Conservation (phyloP, 2,888 invertebrate species). For the Antitype chi region DNA sequence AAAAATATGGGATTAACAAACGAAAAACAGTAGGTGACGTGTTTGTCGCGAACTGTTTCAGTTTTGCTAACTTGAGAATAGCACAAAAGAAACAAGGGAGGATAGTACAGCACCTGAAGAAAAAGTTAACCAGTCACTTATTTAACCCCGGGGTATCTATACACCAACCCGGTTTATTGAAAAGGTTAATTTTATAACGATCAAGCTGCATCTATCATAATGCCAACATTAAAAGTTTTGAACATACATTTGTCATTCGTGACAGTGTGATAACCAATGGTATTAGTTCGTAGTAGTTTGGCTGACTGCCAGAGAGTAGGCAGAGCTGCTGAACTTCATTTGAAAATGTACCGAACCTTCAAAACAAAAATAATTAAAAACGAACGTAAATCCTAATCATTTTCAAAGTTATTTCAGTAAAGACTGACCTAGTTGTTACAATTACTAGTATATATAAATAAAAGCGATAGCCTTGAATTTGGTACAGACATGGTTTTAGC, state of each 20-base stretch:
- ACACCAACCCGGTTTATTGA: too few relatives aligned
- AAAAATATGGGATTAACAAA: background rate
- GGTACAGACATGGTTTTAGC: background rate
- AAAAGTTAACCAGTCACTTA: background rate
- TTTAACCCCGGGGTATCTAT: too few relatives aligned
- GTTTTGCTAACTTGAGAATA: background rate
- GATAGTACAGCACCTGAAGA: background rate
- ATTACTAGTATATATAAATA: constrained; percentile 31
- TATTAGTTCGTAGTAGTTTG: constrained; percentile 64
- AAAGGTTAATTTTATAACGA: background rate
- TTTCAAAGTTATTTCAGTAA: constrained; percentile 44
- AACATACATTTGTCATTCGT: constrained; percentile 65
- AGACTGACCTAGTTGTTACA: constrained; percentile 51
- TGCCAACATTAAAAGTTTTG: constrained; percentile 28
- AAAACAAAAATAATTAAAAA: constrained; percentile 62
- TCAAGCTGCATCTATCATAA: constrained; percentile 14
- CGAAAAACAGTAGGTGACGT: background rate
- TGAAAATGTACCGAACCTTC: constrained; percentile 65
- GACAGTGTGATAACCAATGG: constrained; percentile 66
- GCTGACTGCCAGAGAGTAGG: constrained; percentile 67
- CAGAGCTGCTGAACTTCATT: constrained; percentile 70
- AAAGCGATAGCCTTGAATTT: constrained; percentile 16
- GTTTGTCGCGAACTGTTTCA: background rate
- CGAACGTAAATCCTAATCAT: constrained; percentile 55
- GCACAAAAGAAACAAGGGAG: too few relatives aligned